Evolutionary conservation across 2,888 invertebrate species (phyloP).

Genomic region (Sceliomorpha sp.): DNA sequence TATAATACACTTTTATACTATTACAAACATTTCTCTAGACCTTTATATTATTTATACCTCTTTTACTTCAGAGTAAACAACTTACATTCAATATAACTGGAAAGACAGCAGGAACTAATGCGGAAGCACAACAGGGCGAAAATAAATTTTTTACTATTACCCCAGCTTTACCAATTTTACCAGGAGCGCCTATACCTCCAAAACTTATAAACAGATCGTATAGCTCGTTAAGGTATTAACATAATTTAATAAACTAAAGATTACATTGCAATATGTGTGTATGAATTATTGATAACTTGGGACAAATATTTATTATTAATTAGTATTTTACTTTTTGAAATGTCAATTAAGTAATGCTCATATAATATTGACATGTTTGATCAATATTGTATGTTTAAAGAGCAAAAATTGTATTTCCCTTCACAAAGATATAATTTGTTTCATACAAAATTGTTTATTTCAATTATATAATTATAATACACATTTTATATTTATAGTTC

Average conservation of each 20-base stretch:
- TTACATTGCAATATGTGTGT: too few relatives aligned
- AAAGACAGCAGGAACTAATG: constrained; percentile 64
- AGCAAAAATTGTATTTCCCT: not conserved
- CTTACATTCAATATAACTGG: constrained; percentile 67
- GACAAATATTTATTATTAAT: constrained; percentile 1
- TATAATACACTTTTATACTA: too few relatives aligned
- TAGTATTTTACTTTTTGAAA: too few relatives aligned
- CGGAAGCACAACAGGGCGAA: constrained; percentile 60
- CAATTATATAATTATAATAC: not conserved
- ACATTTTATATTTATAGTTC: constrained; percentile 56
- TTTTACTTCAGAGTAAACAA: constrained; percentile 65
- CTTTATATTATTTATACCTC: constrained; percentile 20
- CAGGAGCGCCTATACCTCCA: constrained; percentile 71
- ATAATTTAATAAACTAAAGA: constrained; percentile 3
- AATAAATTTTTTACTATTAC: constrained; percentile 74
- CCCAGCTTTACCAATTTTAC: constrained; percentile 76
- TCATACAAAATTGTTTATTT: not conserved
- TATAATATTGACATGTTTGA: too few relatives aligned
- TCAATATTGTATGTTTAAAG: too few relatives aligned
- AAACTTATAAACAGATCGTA: constrained; percentile 72
- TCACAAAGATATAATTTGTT: not conserved
- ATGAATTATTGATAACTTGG: not conserved
- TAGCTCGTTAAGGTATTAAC: constrained; percentile 70
- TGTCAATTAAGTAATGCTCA: too few relatives aligned
- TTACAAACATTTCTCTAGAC: too few relatives aligned